Percentiles rank a stretch among this genome's conserved stretches.
These are phyloP conservation scores for Epinephelus coioides DNA, from an alignment of 2,797 vertebrate genomes.

Conservation along the genomic window DNA sequence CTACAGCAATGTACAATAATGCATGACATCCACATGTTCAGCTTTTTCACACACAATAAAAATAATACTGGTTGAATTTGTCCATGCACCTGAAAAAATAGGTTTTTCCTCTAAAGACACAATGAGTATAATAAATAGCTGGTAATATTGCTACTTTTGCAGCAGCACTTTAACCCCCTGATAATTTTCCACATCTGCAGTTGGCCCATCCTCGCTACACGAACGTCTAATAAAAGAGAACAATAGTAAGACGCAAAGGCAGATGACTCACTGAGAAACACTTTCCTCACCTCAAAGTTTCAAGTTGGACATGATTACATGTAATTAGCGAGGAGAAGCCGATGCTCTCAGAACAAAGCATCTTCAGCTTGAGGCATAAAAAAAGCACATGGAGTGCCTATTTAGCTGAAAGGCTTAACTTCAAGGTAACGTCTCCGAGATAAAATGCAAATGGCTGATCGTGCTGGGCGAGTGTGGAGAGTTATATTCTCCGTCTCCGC, in stretches of 20 bases:
- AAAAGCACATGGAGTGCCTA: slow-evolving; percentile 7
- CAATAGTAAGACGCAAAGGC: neutral
- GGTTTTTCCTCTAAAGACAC: neutral
- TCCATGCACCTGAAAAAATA: too few relatives aligned
- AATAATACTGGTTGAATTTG: too few relatives aligned
- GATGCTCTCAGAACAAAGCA: slow-evolving; percentile 36
- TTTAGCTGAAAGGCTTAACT: slow-evolving; percentile 15
- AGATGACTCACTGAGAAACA: slow-evolving; percentile 44
- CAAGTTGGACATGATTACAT: slow-evolving; percentile 56
- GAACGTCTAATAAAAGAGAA: neutral
- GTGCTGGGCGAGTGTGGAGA: neutral
- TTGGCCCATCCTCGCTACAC: neutral
- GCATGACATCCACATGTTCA: too few relatives aligned
- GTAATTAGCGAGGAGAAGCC: slow-evolving; percentile 56
- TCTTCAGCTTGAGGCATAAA: slow-evolving; percentile 19
- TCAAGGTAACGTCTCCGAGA: slow-evolving; percentile 21
- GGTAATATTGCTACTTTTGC: neutral
- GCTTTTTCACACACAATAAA: too few relatives aligned
- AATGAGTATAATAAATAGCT: neutral
- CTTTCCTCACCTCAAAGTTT: slow-evolving; percentile 18
- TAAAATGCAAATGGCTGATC: slow-evolving; percentile 16
- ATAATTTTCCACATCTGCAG: neutral
- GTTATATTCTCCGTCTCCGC: neutral
- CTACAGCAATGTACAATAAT: neutral
- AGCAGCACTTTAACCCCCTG: neutral